Percentiles rank a stretch among this genome's conserved stretches.
These are phyloP conservation scores for Watersipora subatra DNA, from an alignment of 1,140 invertebrate genomes.

Conservation along the genomic window DNA sequence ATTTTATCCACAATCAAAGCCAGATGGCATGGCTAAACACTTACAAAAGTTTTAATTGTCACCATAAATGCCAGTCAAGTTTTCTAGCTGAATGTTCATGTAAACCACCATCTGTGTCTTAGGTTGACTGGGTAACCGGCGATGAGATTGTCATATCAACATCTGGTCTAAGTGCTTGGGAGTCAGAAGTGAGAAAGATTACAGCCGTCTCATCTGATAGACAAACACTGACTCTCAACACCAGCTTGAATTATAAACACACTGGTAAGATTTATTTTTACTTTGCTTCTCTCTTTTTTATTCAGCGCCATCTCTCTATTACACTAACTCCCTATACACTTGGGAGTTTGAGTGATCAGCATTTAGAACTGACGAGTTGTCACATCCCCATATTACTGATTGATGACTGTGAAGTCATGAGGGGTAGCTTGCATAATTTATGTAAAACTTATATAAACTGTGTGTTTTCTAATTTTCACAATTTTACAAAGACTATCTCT, in stretches of 20 bases:
- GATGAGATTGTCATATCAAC: conserved; percentile 32
- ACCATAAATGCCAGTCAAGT: neutral
- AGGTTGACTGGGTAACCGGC: conserved; percentile 22
- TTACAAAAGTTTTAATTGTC: neutral
- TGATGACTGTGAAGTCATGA: too few relatives aligned
- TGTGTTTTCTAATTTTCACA: too few relatives aligned
- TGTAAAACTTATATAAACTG: too few relatives aligned
- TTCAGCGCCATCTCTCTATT: too few relatives aligned
- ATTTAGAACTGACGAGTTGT: too few relatives aligned
- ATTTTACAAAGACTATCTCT: too few relatives aligned
- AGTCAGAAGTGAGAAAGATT: conserved; percentile 30
- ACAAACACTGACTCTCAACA: conserved; percentile 19
- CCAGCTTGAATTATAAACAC: conserved; percentile 22
- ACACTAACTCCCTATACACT: too few relatives aligned
- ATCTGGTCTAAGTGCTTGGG: conserved; percentile 22
- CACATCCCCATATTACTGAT: too few relatives aligned
- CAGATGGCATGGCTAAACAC: neutral
- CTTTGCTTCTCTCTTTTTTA: neutral
- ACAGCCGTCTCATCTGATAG: conserved; percentile 16
- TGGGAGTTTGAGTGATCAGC: too few relatives aligned
- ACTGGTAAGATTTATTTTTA: conserved; percentile 16
- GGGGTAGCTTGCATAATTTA: too few relatives aligned
- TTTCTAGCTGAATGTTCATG: neutral
- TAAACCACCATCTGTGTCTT: too few relatives aligned
- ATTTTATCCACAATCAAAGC: neutral